These are phyloP conservation scores for Drosophila insularis DNA, from an alignment of 1,140 invertebrate genomes.

Conservation along the genomic window DNA sequence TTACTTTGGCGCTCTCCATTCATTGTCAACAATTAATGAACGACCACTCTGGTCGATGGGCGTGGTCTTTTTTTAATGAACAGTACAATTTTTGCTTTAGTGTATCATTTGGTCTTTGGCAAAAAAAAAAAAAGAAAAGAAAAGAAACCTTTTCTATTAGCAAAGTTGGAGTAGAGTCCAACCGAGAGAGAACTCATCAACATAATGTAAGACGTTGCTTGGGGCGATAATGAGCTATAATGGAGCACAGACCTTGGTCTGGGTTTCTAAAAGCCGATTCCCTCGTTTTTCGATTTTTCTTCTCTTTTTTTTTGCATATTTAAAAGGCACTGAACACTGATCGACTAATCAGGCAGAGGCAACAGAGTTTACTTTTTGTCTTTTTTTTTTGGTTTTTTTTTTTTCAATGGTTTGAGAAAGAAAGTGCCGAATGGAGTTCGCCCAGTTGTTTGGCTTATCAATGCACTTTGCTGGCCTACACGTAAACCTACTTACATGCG, in stretches of 20 bases:
- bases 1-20: conserved; percentile 47
- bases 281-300: conserved; percentile 29
- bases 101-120: conserved; percentile 33
- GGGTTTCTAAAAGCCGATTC: conserved; percentile 59
- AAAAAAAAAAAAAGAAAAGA: too few relatives aligned
- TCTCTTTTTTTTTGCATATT: conserved; percentile 65
- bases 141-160: conserved; percentile 75
- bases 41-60: conserved; percentile 52
- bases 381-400: background rate
- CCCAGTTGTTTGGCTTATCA: conserved; percentile 54
- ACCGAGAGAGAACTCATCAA: conserved; percentile 70
- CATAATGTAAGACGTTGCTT: conserved; percentile 81
- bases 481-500: conserved; percentile 80
- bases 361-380: background rate
- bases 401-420: conserved; percentile 20
- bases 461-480: conserved; percentile 76
- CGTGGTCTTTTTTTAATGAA: conserved; percentile 73
- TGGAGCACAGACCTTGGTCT: conserved; percentile 54
- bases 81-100: conserved; percentile 27
- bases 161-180: background rate
- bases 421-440: conserved; percentile 29
- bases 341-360: conserved; percentile 65
- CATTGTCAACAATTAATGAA: conserved; percentile 81
- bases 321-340: conserved; percentile 63
- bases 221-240: conserved; percentile 82